phyloP scores from a whole-genome alignment of 2,113 vertebrate species.

The Lethenteron camtschaticum region DNA sequence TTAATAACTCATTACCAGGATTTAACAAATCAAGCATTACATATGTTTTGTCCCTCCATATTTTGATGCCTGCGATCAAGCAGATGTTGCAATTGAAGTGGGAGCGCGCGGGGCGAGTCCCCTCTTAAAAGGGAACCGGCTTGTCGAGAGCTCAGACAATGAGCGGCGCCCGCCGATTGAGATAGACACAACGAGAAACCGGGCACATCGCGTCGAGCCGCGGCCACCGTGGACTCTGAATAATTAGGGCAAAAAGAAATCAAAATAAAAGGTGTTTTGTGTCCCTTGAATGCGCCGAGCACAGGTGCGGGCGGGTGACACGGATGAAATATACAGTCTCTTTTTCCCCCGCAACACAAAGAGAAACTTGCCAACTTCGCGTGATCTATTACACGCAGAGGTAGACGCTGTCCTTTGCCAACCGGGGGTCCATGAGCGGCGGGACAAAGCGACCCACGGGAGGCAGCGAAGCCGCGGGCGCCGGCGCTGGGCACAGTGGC shows the following conservation, averaged over 20 bases:
- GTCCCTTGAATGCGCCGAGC: conserved; percentile 95
- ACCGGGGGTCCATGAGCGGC: too few relatives aligned
- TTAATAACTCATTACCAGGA: conserved; percentile 91
- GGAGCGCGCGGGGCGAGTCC: conserved; percentile 76
- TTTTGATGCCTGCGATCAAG: conserved; percentile 95
- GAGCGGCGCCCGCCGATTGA: conserved; percentile 90
- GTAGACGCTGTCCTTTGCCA: too few relatives aligned
- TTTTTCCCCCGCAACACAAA: too few relatives aligned
- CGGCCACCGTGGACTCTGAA: conserved; percentile 98
- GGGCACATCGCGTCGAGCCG: conserved; percentile 99
- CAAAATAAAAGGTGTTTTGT: conserved; percentile 92
- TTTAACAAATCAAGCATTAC: conserved; percentile 85
- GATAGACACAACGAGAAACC: conserved; percentile 95
- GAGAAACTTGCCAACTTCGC: too few relatives aligned
- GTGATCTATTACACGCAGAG: too few relatives aligned
- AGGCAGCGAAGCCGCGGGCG: too few relatives aligned
- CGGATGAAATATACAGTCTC: conserved; percentile 41
- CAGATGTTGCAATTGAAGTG: conserved; percentile 97
- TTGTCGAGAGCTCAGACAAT: conserved; percentile 62
- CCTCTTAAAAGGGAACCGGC: conserved; percentile 77
- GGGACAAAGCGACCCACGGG: too few relatives aligned
- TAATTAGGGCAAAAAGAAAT: conserved; percentile 64
- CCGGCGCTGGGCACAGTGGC: too few relatives aligned
- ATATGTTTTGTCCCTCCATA: conserved; percentile 98
- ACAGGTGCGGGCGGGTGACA: conserved; percentile 99